These are phyloP conservation scores for Pangasius larnaudii DNA, from an alignment of 2,797 vertebrate species.

Conservation along the genomic window DNA sequence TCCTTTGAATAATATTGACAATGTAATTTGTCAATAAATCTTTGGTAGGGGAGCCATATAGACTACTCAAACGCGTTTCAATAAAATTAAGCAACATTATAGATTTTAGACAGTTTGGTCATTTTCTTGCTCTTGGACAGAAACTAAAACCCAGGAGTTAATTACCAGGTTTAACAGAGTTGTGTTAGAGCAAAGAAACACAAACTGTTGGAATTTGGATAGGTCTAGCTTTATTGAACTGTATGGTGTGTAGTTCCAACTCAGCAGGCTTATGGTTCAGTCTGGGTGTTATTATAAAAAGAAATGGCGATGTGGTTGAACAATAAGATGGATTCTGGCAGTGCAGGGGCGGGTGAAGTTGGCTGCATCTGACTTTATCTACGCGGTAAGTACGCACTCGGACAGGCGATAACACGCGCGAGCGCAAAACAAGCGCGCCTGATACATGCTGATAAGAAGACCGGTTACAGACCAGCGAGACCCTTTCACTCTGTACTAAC, in stretches of 20 bases:
- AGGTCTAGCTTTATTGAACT: not conserved
- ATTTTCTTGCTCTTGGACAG: not conserved
- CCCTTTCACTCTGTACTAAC: not conserved
- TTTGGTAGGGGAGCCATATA: not conserved
- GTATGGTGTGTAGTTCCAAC: not conserved
- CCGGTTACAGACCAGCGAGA: slow-evolving; percentile 57
- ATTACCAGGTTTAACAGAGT: not conserved
- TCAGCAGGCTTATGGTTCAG: not conserved
- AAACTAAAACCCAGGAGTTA: not conserved
- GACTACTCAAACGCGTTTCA: not conserved
- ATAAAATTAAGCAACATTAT: not conserved
- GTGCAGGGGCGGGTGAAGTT: slow-evolving; percentile 46
- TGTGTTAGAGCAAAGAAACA: not conserved
- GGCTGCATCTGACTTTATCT: slow-evolving; percentile 62
- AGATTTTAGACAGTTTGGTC: not conserved
- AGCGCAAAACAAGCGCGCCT: slow-evolving; percentile 61
- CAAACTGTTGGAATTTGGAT: not conserved
- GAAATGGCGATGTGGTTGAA: not conserved
- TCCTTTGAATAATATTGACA: no score
- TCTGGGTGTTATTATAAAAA: not conserved
- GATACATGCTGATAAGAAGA: slow-evolving; percentile 70
- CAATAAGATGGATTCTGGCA: slow-evolving; percentile 48
- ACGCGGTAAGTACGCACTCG: slow-evolving; percentile 50
- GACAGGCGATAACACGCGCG: slow-evolving; percentile 68
- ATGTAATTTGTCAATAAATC: not conserved